phyloP scores from a whole-genome alignment of 1,140 invertebrate genomes.

The Asobara japonica region DNA sequence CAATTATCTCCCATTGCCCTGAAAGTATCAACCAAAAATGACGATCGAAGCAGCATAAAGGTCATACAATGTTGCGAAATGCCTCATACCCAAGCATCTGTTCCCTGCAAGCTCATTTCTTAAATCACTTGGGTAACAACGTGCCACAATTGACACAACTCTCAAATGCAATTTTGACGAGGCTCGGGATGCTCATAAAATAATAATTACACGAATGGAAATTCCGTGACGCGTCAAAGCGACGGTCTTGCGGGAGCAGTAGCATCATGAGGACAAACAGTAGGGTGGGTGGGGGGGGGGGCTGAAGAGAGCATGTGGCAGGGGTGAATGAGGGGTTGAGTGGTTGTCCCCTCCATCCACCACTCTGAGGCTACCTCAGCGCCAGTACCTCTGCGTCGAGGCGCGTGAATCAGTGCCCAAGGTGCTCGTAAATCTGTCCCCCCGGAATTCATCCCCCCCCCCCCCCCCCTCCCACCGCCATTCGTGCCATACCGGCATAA shows the following conservation, averaged over 20 bases:
- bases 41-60: too few relatives aligned
- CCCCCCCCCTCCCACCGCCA: too few relatives aligned
- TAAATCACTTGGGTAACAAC: background rate
- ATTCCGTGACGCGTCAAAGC: constrained; percentile 35
- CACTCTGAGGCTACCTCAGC: background rate
- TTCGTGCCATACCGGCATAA: background rate
- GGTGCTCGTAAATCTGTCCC: constrained; percentile 66
- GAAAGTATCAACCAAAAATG: too few relatives aligned
- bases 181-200: constrained; percentile 56
- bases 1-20: too few relatives aligned
- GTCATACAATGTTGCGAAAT: too few relatives aligned
- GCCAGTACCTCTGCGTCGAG: constrained; percentile 24
- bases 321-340: constrained; percentile 14
- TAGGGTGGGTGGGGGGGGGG: background rate
- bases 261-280: background rate
- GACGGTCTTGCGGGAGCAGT: constrained; percentile 22
- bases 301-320: constrained; percentile 55
- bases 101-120: background rate
- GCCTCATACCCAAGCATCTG: too few relatives aligned
- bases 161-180: constrained; percentile 45
- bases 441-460: constrained; percentile 40
- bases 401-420: constrained; percentile 66
- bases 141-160: constrained; percentile 16
- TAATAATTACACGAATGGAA: constrained; percentile 58
- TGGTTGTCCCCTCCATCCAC: background rate